Evolutionary conservation across 2,888 invertebrate genomes (phyloP).

Genomic region (Yponomeuta plumbellus): DNA sequence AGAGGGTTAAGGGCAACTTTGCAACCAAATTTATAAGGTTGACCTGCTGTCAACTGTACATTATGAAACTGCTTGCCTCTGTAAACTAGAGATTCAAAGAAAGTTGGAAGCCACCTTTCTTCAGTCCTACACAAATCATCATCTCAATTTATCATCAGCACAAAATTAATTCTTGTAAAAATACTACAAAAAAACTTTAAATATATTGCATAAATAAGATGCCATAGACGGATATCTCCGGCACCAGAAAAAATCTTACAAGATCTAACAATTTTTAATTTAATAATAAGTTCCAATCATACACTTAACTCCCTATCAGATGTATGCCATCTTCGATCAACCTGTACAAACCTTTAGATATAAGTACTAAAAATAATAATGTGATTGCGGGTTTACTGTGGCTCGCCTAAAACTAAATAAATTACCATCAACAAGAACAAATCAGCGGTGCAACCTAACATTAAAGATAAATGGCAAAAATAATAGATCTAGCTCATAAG

Average conservation of each 20-base stretch:
- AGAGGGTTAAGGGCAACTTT: too few species aligned
- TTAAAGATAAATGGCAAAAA: conserved; percentile 52
- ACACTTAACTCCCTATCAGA: conserved; percentile 36
- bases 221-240: conserved; percentile 46
- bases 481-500: conserved; percentile 32
- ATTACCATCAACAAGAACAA: conserved; percentile 37
- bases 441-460: conserved; percentile 44
- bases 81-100: neutral
- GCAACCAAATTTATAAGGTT: too few species aligned
- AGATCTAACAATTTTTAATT: conserved; percentile 42
- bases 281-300: conserved; percentile 36
- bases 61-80: neutral
- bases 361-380: conserved; percentile 10
- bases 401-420: conserved; percentile 19
- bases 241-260: conserved; percentile 45
- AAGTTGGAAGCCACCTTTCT: neutral
- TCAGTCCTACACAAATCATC: neutral
- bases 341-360: conserved; percentile 57
- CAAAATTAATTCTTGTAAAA: conserved; percentile 44
- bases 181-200: conserved; percentile 58
- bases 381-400: conserved; percentile 1
- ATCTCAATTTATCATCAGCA: neutral
- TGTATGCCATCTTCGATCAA: conserved; percentile 54
- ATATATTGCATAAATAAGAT: conserved; percentile 57
- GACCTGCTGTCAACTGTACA: too few species aligned